Evolutionary conservation across 2,113 vertebrate genomes (phyloP).

Genomic region (Fulica atra): DNA sequence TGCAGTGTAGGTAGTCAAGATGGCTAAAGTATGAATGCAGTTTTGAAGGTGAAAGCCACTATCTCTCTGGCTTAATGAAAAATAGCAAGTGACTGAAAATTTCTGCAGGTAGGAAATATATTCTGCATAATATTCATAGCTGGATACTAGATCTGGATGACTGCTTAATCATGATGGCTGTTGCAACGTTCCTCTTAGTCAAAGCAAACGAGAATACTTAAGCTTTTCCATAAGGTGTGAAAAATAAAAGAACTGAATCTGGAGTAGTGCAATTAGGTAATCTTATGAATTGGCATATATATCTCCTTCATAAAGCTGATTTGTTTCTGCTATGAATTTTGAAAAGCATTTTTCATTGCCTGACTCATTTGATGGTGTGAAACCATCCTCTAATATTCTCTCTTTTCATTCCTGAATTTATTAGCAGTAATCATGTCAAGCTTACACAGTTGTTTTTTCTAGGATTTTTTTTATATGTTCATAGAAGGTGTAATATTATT

Average conservation of each 20-base stretch:
- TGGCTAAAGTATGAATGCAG: background rate
- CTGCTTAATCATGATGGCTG: background rate
- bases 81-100: background rate
- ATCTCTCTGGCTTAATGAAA: background rate
- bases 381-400: background rate
- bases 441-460: background rate
- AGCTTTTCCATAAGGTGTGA: background rate
- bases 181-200: background rate
- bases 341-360: background rate
- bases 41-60: background rate
- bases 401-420: background rate
- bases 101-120: background rate
- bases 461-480: background rate
- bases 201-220: background rate
- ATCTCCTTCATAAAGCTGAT: background rate
- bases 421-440: background rate
- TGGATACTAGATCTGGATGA: background rate
- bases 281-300: background rate
- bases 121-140: background rate
- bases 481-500: background rate
- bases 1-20: background rate
- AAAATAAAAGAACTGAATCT: background rate
- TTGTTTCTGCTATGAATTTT: background rate
- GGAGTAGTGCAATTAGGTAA: background rate
- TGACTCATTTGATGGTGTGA: background rate